Conservation (phyloP, 2,113 vertebrate species). For the Polypterus senegalus region DNA sequence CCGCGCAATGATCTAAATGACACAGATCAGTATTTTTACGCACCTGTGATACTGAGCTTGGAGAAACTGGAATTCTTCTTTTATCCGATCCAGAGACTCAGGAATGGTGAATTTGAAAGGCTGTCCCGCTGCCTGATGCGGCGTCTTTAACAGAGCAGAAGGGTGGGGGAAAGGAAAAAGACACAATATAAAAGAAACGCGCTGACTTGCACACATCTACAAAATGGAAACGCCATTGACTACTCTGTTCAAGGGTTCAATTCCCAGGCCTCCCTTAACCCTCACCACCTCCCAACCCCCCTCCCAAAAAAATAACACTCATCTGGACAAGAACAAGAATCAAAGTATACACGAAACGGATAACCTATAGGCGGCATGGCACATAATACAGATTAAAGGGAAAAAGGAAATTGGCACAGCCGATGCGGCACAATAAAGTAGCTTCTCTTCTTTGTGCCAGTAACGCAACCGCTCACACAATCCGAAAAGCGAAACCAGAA, state of each 20-base stretch:
- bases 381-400: no score
- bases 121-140: constrained; percentile 82
- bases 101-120: constrained; percentile 89
- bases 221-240: no score
- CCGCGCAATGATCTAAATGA: neutral
- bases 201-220: neutral
- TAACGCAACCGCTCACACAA: neutral
- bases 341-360: neutral
- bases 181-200: constrained; percentile 1
- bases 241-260: no score
- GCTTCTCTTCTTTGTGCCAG: neutral
- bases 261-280: no score
- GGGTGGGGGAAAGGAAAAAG: constrained; percentile 3
- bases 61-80: constrained; percentile 90
- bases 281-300: neutral
- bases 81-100: constrained; percentile 85
- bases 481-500: no score
- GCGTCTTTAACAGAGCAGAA: constrained; percentile 46
- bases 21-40: constrained; percentile 19
- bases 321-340: neutral
- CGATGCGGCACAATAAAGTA: no score
- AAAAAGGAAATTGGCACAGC: no score
- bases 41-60: constrained; percentile 94
- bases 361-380: neutral
- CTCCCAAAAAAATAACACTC: neutral